These are phyloP conservation scores for Virgularia gustaviana DNA, from an alignment of 92 coral and sea anemone genomes.

Conservation along the genomic window DNA sequence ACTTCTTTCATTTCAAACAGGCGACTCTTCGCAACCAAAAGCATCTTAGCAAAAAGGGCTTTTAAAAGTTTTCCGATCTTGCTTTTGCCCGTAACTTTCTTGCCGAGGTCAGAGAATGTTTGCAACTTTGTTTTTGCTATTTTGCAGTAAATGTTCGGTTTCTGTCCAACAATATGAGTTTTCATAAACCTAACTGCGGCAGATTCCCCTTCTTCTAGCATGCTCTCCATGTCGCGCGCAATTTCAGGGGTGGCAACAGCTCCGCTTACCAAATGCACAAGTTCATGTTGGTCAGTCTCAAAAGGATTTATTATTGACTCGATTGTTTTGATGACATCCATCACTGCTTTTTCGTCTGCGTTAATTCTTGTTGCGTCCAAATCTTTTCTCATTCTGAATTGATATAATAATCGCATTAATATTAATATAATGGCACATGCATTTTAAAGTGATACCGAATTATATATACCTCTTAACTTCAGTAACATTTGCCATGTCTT, in stretches of 20 bases:
- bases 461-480: too few species aligned
- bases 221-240: constrained; percentile 1
- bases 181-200: constrained; percentile 5
- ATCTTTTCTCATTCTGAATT: constrained; percentile 27
- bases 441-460: too few species aligned
- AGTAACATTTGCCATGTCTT: too few species aligned
- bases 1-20: constrained; percentile 19
- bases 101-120: constrained; percentile 17
- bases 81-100: constrained; percentile 7
- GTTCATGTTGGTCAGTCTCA: constrained; percentile 13
- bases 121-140: constrained; percentile 3
- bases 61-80: not conserved
- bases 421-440: too few species aligned
- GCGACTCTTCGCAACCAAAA: constrained; percentile 19
- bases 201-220: constrained; percentile 7
- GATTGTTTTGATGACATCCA: constrained; percentile 10
- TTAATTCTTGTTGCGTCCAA: constrained; percentile 15
- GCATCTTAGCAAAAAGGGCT: constrained; percentile 27
- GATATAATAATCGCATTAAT: too few species aligned
- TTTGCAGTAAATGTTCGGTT: constrained; percentile 29
- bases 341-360: constrained; percentile 11
- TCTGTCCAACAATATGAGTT: constrained; percentile 2
- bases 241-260: not conserved
- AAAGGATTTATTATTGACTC: constrained; percentile 31
- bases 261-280: constrained; percentile 25